Base-by-base conservation (phyloP, 1,140 invertebrate genomes). In the Bicyclus anynana region DNA sequence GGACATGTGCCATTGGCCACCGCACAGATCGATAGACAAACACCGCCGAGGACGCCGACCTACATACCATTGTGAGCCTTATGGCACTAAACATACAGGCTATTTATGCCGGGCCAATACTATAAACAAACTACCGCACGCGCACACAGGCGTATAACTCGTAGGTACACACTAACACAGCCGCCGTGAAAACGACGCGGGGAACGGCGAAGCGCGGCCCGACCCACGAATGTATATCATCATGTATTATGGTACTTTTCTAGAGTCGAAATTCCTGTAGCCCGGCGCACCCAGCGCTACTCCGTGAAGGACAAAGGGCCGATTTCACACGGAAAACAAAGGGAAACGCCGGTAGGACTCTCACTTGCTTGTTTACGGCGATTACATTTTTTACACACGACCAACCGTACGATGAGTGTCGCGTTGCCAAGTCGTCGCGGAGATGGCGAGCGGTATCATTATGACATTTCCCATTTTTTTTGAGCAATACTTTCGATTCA, bases 11-110 rank as follows among this genome's bases (percentile, higher is more conserved):
- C 76, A 88, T 89, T 88, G 87, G 87, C 84, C 85, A 84, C 77
- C 78, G 75, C 81, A 67, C 69, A 82, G 84, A 87, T 88, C 87
- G 87, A 89, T 89, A 87, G 82, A 76, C 84, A 85, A 87, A 87
- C 84, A 82, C 62, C 73, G 76, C 72, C 80, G 78, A 84, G 78
- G 83, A 74, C 79, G 62, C 61, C 74, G 72, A 77, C 72, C 72
- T 58, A 74, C 69, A 80, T 67, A 69, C 68, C 59, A 83, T 74
- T 76, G 48, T 77, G 40, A 51, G 67, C 77, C 60, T 67, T 79
- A 61, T 33, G 1, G n/a, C 54, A 9, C 18, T 50, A 33, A 18
- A 9, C 54, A 67, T 69, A 86, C 46, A 65, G 69, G 47, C 50
- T 27, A 42, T 47, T 70, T 74, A 62, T 6, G 63, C 35, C 18